Base-by-base conservation (phyloP, 2,113 vertebrate species). In the Leptocoma aspasia region DNA sequence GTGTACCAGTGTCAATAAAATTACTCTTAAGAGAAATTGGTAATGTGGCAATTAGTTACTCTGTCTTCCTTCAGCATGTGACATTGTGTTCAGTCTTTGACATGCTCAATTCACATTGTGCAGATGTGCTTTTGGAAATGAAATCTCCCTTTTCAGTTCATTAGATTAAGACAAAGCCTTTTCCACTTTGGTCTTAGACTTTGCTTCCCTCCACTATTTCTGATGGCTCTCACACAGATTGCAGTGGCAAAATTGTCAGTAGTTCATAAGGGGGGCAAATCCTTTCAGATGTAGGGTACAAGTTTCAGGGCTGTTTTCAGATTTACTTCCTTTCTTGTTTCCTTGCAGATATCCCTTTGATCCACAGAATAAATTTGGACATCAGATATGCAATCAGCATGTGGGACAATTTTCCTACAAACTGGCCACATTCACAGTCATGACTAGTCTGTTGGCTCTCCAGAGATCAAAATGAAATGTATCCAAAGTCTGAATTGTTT, bases 291-390 rank as follows among this genome's bases (percentile, higher is more conserved):
- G 95, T 90, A 96, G 88, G n/a, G 20, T 97, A 97, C 84, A 95
- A 91, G 93, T 83, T 91, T 94, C 90, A 95, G 92, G 66, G 92
- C 96, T 97, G 97, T 97, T 98, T 98, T 96, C 95, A 96, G 95
- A 97, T 97, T 89, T 70, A 87, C 76, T 98, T 98, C 97, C 96
- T 97, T 79, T 95, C 94, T 93, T 91, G 86, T 92, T 97, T 97
- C 92, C 97, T 97, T 82, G 75, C 78, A 97, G 95, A 98, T 97
- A 97, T 96, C 88, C 89, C 94, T 97, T 96, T 97, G 97, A 97
- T 95, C 81, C 65, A 86, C 90, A 35, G 54, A 91, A 94, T 86
- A 72, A 76, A 84, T 95, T 52, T 86, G 70, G 87, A 96, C 82
- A 89, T 86, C 24, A 63, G 89, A 90, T 91, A 93, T 39, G 92